These are phyloP conservation scores for Procambarus clarkii DNA, from an alignment of 1,140 invertebrate genomes.

Conservation along the genomic window DNA sequence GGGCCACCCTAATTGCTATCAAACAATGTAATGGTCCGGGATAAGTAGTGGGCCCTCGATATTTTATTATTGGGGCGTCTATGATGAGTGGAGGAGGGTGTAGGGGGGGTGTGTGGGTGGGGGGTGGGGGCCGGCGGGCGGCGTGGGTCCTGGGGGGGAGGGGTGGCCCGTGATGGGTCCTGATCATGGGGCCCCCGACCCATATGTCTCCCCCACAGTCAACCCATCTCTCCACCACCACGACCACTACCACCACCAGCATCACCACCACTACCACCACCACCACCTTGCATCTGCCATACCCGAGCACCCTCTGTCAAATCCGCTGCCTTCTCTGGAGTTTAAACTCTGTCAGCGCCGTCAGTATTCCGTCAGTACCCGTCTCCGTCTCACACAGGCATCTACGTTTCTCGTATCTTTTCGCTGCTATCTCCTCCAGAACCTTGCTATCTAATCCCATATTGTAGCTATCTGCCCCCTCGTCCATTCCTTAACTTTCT, in stretches of 20 bases:
- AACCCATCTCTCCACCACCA: constrained; percentile 5
- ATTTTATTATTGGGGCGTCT: constrained; percentile 59
- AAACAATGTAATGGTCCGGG: constrained; percentile 62
- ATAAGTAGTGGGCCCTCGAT: constrained; percentile 60
- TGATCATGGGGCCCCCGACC: constrained; percentile 44
- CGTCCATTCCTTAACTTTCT: too few species aligned
- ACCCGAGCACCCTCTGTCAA: neutral
- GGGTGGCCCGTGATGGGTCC: constrained; percentile 34
- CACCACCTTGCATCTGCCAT: neutral
- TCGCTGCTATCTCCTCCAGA: too few species aligned
- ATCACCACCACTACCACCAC: neutral
- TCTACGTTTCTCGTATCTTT: too few species aligned
- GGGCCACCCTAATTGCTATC: constrained; percentile 63
- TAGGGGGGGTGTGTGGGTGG: too few species aligned
- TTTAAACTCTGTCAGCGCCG: too few species aligned
- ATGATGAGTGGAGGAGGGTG: constrained; percentile 58
- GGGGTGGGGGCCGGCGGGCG: constrained; percentile 40
- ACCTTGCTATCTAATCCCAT: too few species aligned
- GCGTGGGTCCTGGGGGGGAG: constrained; percentile 27
- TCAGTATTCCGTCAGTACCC: neutral
- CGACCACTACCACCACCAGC: neutral
- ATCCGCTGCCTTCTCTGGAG: neutral
- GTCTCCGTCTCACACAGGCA: too few species aligned
- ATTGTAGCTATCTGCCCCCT: too few species aligned
- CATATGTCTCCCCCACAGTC: constrained; percentile 64